Conservation (phyloP, 2,888 invertebrate genomes). For the Eristalinus aeneus region DNA sequence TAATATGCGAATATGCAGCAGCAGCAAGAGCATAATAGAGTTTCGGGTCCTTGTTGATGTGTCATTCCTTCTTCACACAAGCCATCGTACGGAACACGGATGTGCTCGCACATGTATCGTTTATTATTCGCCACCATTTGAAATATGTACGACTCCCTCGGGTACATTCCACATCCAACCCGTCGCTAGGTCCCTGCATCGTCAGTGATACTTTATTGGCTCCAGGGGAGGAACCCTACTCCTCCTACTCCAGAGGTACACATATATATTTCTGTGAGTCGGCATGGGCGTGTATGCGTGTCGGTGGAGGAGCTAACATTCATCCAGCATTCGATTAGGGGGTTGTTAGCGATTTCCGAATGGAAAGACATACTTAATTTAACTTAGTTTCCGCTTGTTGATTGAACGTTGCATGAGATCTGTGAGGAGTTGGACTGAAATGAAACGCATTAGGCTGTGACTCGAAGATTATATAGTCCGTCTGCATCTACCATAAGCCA, state of each 20-base stretch:
- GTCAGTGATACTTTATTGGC: constrained; percentile 28
- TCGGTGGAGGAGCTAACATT: neutral
- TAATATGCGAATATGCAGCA: constrained; percentile 15
- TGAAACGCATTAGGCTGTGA: neutral
- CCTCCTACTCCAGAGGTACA: neutral
- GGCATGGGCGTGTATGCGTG: neutral
- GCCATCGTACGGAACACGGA: neutral
- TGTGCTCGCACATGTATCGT: neutral
- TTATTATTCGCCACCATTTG: constrained; percentile 26
- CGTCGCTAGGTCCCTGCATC: constrained; percentile 10
- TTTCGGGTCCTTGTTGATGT: neutral
- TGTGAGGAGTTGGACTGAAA: neutral
- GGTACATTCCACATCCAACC: constrained; percentile 25
- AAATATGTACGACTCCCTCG: constrained; percentile 21
- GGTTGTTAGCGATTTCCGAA: neutral
- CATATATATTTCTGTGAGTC: neutral
- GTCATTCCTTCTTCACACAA: neutral
- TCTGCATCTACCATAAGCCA: too few relatives aligned
- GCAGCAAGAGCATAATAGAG: neutral
- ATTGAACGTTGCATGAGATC: neutral
- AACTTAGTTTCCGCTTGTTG: neutral
- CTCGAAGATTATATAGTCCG: neutral
- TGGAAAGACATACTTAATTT: neutral
- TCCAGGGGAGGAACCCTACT: neutral
- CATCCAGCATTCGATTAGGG: neutral